These are phyloP conservation scores for Trachelus stipa DNA, from an alignment of 2,888 invertebrate genomes.

Conservation along the genomic window DNA sequence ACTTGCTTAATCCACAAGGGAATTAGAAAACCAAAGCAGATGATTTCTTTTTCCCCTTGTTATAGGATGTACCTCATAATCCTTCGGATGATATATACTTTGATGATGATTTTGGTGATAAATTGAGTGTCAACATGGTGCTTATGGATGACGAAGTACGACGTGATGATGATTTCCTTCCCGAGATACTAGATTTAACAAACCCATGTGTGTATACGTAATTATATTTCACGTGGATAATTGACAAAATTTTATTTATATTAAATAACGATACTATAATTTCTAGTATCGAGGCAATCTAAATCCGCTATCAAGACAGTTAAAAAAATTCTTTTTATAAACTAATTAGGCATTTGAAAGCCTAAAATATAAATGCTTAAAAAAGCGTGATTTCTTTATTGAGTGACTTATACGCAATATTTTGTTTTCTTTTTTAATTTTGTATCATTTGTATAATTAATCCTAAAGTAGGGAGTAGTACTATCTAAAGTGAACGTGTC, in stretches of 20 bases:
- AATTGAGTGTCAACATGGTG: constrained; percentile 52
- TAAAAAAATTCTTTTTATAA: background rate
- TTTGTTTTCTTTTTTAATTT: constrained; percentile 13
- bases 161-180: constrained; percentile 43
- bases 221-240: background rate
- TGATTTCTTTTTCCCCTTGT: constrained; percentile 15
- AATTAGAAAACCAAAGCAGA: background rate
- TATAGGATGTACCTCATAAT: constrained; percentile 42
- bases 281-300: background rate
- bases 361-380: background rate
- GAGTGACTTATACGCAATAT: constrained; percentile 5
- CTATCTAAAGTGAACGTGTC: background rate
- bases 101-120: constrained; percentile 55
- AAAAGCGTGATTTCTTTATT: background rate
- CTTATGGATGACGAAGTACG: constrained; percentile 42
- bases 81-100: constrained; percentile 55
- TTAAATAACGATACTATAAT: background rate
- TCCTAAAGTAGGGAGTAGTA: background rate
- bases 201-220: constrained; percentile 8
- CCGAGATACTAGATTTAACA: constrained; percentile 37
- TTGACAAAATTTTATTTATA: constrained; percentile 11
- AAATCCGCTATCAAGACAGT: background rate
- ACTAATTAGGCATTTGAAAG: background rate
- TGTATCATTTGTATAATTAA: constrained; percentile 1
- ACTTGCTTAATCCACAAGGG: background rate